Evolutionary conservation across 1,140 invertebrate species (phyloP).

Genomic region (Acromyrmex echinatior): DNA sequence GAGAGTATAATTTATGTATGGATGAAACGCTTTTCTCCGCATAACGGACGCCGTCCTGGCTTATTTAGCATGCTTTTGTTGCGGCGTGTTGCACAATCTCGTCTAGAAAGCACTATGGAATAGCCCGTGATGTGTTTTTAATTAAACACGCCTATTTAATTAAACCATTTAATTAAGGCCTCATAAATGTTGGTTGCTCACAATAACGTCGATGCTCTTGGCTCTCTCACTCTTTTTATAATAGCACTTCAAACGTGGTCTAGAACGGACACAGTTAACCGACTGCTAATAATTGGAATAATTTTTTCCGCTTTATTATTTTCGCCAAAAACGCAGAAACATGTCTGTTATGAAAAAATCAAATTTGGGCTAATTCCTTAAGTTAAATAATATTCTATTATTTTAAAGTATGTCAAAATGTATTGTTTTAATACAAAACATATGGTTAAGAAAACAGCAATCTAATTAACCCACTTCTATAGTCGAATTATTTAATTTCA

Average conservation of each 20-base stretch:
- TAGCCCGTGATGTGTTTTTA: conserved; percentile 67
- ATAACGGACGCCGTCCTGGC: conserved; percentile 13
- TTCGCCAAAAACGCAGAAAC: neutral
- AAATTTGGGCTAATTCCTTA: too few species aligned
- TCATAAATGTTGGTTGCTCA: conserved; percentile 18
- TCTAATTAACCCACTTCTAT: too few species aligned
- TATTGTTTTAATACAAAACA: too few species aligned
- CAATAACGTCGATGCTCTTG: conserved; percentile 18
- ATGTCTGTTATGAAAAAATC: too few species aligned
- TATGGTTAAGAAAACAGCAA: too few species aligned
- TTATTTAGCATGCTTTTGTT: conserved; percentile 60
- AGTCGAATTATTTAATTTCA: too few species aligned
- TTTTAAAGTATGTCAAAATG: too few species aligned
- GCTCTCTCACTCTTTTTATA: neutral
- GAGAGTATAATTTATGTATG: conserved; percentile 46
- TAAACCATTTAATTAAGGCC: conserved; percentile 74
- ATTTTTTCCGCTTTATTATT: neutral
- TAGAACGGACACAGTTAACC: conserved; percentile 8
- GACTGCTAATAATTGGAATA: conserved; percentile 3
- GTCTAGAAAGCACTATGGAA: conserved; percentile 30
- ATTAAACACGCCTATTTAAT: conserved; percentile 75
- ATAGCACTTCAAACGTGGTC: neutral
- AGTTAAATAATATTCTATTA: too few species aligned
- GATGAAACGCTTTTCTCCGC: conserved; percentile 43
- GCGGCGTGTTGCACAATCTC: conserved; percentile 39